A percentile compares a stretch with the other conserved stretches of the same genome.
Conservation (phyloP, 2,888 invertebrate genomes). For the Leuctra nigra region DNA sequence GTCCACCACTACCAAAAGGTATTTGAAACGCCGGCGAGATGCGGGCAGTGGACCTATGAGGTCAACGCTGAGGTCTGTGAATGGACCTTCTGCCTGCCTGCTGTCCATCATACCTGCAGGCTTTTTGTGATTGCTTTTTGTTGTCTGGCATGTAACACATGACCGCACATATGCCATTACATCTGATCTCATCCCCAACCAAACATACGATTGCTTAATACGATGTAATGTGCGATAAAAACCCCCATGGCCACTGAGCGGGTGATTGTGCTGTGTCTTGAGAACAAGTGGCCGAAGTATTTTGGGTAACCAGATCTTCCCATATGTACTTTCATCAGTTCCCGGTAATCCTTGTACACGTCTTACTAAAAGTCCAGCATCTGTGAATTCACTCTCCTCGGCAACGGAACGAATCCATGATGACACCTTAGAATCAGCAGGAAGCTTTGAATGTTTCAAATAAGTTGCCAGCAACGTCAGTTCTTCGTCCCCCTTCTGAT, state of each 20-base stretch:
- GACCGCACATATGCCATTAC: not conserved
- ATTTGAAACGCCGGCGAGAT: not conserved
- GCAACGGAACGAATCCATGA: not conserved
- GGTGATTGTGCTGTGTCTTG: not conserved
- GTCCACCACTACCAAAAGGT: not conserved
- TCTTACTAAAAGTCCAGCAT: not conserved
- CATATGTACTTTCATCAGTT: not conserved
- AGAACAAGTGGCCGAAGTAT: not conserved
- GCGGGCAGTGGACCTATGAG: not conserved
- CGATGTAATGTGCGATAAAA: not conserved
- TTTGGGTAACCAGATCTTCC: not conserved
- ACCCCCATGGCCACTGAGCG: not conserved
- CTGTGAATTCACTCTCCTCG: not conserved
- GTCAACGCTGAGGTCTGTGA: not conserved
- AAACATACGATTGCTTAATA: not conserved
- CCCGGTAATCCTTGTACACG: not conserved
- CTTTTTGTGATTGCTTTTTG: not conserved
- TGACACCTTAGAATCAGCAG: not conserved
- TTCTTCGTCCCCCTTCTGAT: not conserved
- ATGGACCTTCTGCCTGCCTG: not conserved
- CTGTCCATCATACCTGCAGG: not conserved
- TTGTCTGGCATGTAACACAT: not conserved
- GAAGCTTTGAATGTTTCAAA: not conserved
- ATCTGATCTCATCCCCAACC: not conserved
- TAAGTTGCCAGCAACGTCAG: not conserved